Percentiles rank a stretch among this genome's conserved stretches.
phyloP scores from a whole-genome alignment of 2,888 invertebrate genomes.

The Parelbella ahira region DNA sequence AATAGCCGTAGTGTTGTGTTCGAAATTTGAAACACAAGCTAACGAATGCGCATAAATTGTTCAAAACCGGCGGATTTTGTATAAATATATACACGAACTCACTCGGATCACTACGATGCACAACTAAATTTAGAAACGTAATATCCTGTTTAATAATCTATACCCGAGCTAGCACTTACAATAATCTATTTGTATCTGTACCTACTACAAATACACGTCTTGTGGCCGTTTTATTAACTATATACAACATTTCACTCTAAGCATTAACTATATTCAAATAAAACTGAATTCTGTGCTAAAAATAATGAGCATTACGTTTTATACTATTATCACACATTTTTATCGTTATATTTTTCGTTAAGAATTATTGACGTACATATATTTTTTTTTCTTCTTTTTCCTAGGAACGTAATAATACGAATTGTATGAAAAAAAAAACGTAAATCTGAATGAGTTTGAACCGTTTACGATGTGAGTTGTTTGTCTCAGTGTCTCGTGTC shows the following conservation, averaged over 20 bases:
- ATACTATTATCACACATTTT: too few species aligned
- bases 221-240: conserved; percentile 7
- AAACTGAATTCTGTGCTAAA: too few species aligned
- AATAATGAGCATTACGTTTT: too few species aligned
- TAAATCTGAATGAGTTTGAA: too few species aligned
- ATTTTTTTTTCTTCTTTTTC: too few species aligned
- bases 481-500: conserved; percentile 28
- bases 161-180: conserved; percentile 39
- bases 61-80: conserved; percentile 52
- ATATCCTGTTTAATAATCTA: conserved; percentile 63
- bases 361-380: too few species aligned
- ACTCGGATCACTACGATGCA: conserved; percentile 54
- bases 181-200: conserved; percentile 51
- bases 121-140: conserved; percentile 62
- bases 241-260: neutral
- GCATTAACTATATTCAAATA: too few species aligned
- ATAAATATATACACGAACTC: conserved; percentile 47
- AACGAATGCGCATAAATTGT: conserved; percentile 65
- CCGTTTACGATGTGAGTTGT: conserved; percentile 25
- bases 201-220: conserved; percentile 33
- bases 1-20: conserved; percentile 12
- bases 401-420: too few species aligned
- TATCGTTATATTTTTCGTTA: too few species aligned
- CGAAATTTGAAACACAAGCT: conserved; percentile 27
- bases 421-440: too few species aligned